phyloP scores from a whole-genome alignment of 2,888 invertebrate genomes.

The Nebria salina region DNA sequence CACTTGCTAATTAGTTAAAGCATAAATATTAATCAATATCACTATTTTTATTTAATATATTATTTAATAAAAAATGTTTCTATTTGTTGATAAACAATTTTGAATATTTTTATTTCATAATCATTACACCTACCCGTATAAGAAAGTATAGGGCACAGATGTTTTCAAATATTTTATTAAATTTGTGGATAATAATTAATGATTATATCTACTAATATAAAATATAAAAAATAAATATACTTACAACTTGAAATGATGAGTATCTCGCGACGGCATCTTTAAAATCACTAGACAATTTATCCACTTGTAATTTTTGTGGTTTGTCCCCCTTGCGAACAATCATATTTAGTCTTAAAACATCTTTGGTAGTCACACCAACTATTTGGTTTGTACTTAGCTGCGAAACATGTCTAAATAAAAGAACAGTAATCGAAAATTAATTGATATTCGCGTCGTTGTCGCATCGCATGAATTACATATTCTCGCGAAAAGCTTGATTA shows the following conservation, averaged over 20 bases:
- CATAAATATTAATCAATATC: conserved; percentile 39
- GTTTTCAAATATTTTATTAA: too few relatives aligned
- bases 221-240: conserved; percentile 44
- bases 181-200: neutral
- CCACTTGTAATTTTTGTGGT: conserved; percentile 84
- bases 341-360: conserved; percentile 76
- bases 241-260: conserved; percentile 81
- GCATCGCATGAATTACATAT: conserved; percentile 65
- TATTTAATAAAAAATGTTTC: neutral
- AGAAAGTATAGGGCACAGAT: too few relatives aligned
- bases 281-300: conserved; percentile 85
- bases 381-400: conserved; percentile 80
- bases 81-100: too few relatives aligned
- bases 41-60: conserved; percentile 6
- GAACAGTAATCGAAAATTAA: conserved; percentile 3
- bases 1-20: conserved; percentile 63
- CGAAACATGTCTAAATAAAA: conserved; percentile 71
- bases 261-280: conserved; percentile 81
- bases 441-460: conserved; percentile 32
- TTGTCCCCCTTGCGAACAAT: conserved; percentile 78
- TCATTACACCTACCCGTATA: too few relatives aligned
- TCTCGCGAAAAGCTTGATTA: conserved; percentile 72
- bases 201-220: neutral
- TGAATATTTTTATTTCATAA: too few relatives aligned
- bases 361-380: conserved; percentile 77